A percentile compares a stretch with the other conserved stretches of the same genome.
phyloP scores from a whole-genome alignment of 2,888 invertebrate genomes.

The Agrilus biguttatus region DNA sequence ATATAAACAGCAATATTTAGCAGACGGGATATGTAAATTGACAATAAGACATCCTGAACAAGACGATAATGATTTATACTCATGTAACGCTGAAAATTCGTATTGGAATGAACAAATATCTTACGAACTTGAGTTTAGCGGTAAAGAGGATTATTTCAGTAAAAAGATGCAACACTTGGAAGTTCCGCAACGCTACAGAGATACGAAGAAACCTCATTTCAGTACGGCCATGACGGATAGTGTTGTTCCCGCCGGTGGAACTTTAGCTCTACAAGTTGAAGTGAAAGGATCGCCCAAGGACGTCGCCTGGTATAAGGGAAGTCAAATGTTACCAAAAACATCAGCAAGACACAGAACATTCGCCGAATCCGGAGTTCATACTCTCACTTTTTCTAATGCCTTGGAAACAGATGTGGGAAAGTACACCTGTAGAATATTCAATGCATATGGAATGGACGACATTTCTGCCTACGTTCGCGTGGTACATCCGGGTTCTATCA shows the following conservation, averaged over 20 bases:
- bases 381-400: slow-evolving; percentile 57
- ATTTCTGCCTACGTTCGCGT: slow-evolving; percentile 60
- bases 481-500: slow-evolving; percentile 40
- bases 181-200: slow-evolving; percentile 15
- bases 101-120: slow-evolving; percentile 60
- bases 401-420: slow-evolving; percentile 58
- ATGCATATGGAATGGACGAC: slow-evolving; percentile 57
- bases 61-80: slow-evolving; percentile 59
- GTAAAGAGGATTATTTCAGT: slow-evolving; percentile 30
- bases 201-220: slow-evolving; percentile 53
- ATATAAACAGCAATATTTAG: slow-evolving; percentile 49
- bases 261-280: slow-evolving; percentile 69
- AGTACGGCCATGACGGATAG: slow-evolving; percentile 54
- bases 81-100: slow-evolving; percentile 60
- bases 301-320: slow-evolving; percentile 61
- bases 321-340: slow-evolving; percentile 37
- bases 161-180: slow-evolving; percentile 23
- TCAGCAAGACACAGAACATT: slow-evolving; percentile 53
- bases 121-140: slow-evolving; percentile 50
- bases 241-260: slow-evolving; percentile 60
- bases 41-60: slow-evolving; percentile 49
- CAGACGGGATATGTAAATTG: slow-evolving; percentile 61
- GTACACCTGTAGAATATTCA: slow-evolving; percentile 64
- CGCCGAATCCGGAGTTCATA: slow-evolving; percentile 55
- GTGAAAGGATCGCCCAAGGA: slow-evolving; percentile 57